Conservation (phyloP, 1,140 invertebrate species). For the Papilio polyxenes region DNA sequence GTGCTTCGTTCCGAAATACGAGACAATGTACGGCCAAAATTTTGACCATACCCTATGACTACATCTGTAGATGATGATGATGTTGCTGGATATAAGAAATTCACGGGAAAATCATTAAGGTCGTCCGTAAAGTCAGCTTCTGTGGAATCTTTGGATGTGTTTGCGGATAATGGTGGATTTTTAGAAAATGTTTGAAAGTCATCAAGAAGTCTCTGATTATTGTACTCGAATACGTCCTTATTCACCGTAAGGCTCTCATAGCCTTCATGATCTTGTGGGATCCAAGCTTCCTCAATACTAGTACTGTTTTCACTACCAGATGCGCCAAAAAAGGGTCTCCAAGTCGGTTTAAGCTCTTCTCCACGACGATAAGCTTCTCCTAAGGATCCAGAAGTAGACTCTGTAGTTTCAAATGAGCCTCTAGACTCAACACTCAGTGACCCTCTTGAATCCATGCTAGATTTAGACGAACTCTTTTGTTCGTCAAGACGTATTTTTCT, state of each 20-base stretch:
- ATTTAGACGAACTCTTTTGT: slow-evolving; percentile 82
- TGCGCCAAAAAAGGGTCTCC: slow-evolving; percentile 90
- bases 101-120: slow-evolving; percentile 86
- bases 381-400: slow-evolving; percentile 87
- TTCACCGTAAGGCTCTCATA: slow-evolving; percentile 80
- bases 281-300: slow-evolving; percentile 90
- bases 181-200: slow-evolving; percentile 80
- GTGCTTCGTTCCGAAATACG: slow-evolving; percentile 93
- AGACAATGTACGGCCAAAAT: slow-evolving; percentile 89
- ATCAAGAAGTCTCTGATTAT: slow-evolving; percentile 74
- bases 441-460: slow-evolving; percentile 82
- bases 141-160: slow-evolving; percentile 82
- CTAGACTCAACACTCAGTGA: slow-evolving; percentile 84
- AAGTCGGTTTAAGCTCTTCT: slow-evolving; percentile 87
- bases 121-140: slow-evolving; percentile 87
- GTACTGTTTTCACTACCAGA: slow-evolving; percentile 87
- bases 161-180: slow-evolving; percentile 81
- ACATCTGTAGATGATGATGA: slow-evolving; percentile 83
- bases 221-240: slow-evolving; percentile 77
- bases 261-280: slow-evolving; percentile 87
- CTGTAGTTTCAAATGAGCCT: slow-evolving; percentile 85
- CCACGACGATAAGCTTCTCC: slow-evolving; percentile 84
- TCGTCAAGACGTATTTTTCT: slow-evolving; percentile 76
- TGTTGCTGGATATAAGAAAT: slow-evolving; percentile 85
- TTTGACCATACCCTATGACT: slow-evolving; percentile 85